phyloP scores from a whole-genome alignment of 2,797 vertebrate genomes.

The Zenarchopterus dispar region DNA sequence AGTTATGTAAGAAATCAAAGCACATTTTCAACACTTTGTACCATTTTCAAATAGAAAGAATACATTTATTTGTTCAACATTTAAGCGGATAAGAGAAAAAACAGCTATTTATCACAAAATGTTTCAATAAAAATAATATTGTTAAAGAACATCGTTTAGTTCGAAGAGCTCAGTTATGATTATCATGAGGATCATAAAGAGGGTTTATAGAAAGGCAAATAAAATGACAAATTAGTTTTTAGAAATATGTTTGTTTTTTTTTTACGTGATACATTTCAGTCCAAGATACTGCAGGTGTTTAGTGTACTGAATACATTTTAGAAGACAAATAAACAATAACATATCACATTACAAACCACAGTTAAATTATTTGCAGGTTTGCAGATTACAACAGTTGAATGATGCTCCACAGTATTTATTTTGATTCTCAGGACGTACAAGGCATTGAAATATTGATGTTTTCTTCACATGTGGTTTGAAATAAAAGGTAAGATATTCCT shows the following conservation, averaged over 20 bases:
- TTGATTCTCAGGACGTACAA: conserved; percentile 13
- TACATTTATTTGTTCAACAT: conserved; percentile 46
- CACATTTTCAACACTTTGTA: background rate
- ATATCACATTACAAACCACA: conserved; percentile 29
- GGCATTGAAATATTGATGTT: background rate
- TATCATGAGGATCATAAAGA: too few relatives aligned
- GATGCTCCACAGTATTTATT: conserved; percentile 2
- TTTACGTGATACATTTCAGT: conserved; percentile 17
- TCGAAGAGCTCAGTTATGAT: too few relatives aligned
- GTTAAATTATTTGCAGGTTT: conserved; percentile 12
- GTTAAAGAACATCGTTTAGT: too few relatives aligned
- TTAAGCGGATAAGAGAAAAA: conserved; percentile 18
- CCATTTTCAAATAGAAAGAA: conserved; percentile 24
- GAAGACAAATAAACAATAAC: conserved; percentile 7
- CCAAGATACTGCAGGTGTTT: conserved; percentile 11
- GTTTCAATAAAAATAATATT: background rate
- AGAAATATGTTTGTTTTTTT: background rate
- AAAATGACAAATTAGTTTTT: background rate
- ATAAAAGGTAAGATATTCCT: conserved; percentile 16
- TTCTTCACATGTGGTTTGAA: background rate
- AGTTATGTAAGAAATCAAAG: background rate
- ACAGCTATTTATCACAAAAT: conserved; percentile 12
- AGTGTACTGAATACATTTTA: background rate
- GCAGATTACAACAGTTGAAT: conserved; percentile 6
- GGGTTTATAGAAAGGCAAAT: conserved; percentile 17